Evolutionary conservation across 1,140 invertebrate genomes (phyloP), one percentile per base, ranked within the genome.

Genomic region (Drosophila subobscura): DNA sequence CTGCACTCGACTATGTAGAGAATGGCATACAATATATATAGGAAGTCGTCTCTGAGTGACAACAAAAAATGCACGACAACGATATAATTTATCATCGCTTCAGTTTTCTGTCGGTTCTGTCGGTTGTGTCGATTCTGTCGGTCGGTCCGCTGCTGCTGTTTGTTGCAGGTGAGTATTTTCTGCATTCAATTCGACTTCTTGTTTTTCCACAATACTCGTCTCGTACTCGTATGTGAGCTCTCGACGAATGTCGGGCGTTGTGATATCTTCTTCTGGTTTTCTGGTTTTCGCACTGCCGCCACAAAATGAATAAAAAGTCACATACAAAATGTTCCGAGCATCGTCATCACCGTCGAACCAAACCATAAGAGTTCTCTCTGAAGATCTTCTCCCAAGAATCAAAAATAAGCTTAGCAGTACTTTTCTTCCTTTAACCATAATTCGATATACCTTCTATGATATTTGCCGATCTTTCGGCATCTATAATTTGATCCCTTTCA

Each of bases 191-290:
- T 29, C 29, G 64, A 78, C 68, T 85, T 86, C 77, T 81, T 86
- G 73, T 81, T 86, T 88, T 85, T 60, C 55, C 52, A 40, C 71
- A 64, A 20, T 20, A 33, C 59, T 20, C 40, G 41, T 52, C 22
- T 2, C 53, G 37, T 60, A 29, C 37, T 63, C 75, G 71, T 79
- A 85, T 85, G 81, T 85, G 81, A 86, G 81, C 77, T 81, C 58
- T 37, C 33, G 33, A 37, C 29, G 29, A 33, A 33, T 33, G 29
- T 33, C 29, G 29, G 29, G 29, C 29, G 29, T 33, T 33, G 55
- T 81, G 58, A 56, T 86, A 88, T 86, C 73, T 86, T 74, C 83
- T 86, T 86, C 81, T 86, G 81, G 81, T 86, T 86, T 86, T 70
- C 75, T 37, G 33, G 10, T 37, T 12, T 4, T 42, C 37, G 10